Conservation (phyloP, 1,140 invertebrate genomes). For the Drosophila pseudoananassae region DNA sequence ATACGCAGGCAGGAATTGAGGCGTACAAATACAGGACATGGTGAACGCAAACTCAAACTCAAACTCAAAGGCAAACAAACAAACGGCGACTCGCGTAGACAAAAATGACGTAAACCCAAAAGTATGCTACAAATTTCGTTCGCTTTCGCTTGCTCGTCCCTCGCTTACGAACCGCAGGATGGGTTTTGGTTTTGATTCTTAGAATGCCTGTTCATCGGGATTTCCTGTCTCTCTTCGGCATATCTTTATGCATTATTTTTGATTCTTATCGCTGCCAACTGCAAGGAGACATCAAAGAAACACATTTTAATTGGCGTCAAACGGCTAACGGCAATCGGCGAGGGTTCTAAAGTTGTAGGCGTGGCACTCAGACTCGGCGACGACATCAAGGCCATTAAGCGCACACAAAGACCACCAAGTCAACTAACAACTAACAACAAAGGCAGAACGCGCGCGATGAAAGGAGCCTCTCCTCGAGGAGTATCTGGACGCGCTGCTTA, state of each 20-base stretch:
- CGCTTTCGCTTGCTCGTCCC: slow-evolving; percentile 33
- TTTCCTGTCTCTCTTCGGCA: not conserved
- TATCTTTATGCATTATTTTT: slow-evolving; percentile 15
- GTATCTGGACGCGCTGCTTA: slow-evolving; percentile 4
- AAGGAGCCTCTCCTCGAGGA: not conserved
- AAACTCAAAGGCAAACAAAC: slow-evolving; percentile 29
- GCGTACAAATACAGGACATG: slow-evolving; percentile 22
- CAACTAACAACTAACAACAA: slow-evolving; percentile 31
- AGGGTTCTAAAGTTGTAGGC: slow-evolving; percentile 22
- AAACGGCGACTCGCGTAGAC: slow-evolving; percentile 62
- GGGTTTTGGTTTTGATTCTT: slow-evolving; percentile 18
- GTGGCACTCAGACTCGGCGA: slow-evolving; percentile 64
- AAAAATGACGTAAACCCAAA: slow-evolving; percentile 79
- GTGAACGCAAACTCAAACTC: slow-evolving; percentile 29
- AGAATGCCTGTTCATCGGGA: slow-evolving; percentile 27
- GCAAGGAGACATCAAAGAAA: slow-evolving; percentile 30
- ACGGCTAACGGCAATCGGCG: not conserved
- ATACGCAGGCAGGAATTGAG: slow-evolving; percentile 29
- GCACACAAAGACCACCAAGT: slow-evolving; percentile 26
- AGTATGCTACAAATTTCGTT: slow-evolving; percentile 60
- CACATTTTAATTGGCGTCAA: slow-evolving; percentile 41
- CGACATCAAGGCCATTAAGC: slow-evolving; percentile 68
- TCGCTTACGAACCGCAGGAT: slow-evolving; percentile 17
- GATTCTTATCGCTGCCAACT: slow-evolving; percentile 18
- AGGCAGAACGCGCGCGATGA: slow-evolving; percentile 7